Evolutionary conservation across 1,140 invertebrate species (phyloP).

Genomic region (Glossosoma conforme): DNA sequence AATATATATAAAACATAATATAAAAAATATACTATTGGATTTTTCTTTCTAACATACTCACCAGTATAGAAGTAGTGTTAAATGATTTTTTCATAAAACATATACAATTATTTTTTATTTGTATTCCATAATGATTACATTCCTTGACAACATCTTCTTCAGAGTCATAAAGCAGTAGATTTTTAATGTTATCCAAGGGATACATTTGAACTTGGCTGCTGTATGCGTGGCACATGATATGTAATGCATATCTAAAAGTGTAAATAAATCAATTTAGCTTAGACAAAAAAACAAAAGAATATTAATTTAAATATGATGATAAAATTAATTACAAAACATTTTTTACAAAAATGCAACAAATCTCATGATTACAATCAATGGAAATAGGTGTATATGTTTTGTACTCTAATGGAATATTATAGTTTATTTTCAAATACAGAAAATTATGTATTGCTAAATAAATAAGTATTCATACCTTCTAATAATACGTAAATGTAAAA

Average conservation of each 20-base stretch:
- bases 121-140: slow-evolving; percentile 37
- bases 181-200: slow-evolving; percentile 37
- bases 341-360: not conserved
- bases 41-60: slow-evolving; percentile 7
- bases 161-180: slow-evolving; percentile 36
- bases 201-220: slow-evolving; percentile 49
- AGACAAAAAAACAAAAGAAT: not conserved
- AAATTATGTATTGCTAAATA: slow-evolving; percentile 11
- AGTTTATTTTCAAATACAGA: not conserved
- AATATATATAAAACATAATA: not conserved
- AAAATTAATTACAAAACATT: slow-evolving; percentile 18
- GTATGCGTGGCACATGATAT: slow-evolving; percentile 52
- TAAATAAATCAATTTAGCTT: slow-evolving; percentile 15
- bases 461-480: slow-evolving; percentile 39
- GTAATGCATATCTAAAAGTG: slow-evolving; percentile 46
- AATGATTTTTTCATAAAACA: slow-evolving; percentile 37
- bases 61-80: slow-evolving; percentile 18
- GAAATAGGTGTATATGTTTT: not conserved
- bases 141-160: slow-evolving; percentile 29
- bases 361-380: not conserved
- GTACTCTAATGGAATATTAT: too few species aligned
- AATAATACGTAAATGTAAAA: slow-evolving; percentile 40
- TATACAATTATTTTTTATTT: slow-evolving; percentile 27
- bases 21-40: not conserved
- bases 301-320: slow-evolving; percentile 37